A percentile compares a stretch with the other conserved stretches of the same genome.
phyloP scores from a whole-genome alignment of 2,113 vertebrate genomes.

The Myotis davidii region DNA sequence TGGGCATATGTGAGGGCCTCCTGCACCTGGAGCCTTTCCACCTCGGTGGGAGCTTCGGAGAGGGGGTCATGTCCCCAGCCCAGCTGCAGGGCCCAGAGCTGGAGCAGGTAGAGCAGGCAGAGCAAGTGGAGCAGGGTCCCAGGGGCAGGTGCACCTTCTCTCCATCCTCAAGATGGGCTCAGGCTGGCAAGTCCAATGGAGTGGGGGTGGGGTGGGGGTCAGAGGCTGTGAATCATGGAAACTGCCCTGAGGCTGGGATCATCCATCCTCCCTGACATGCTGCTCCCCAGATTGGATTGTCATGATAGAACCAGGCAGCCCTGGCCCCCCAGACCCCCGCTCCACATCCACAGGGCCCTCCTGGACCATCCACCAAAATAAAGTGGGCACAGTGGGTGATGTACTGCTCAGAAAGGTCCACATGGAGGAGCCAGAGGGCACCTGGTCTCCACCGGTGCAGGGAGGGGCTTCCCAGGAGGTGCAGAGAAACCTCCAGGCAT shows the following conservation, averaged over 20 bases:
- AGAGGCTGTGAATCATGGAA: neutral
- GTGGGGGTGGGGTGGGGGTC: too few species aligned
- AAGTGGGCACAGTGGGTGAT: neutral
- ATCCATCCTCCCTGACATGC: too few species aligned
- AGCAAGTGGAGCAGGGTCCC: neutral
- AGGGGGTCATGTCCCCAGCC: neutral
- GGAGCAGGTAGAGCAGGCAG: neutral
- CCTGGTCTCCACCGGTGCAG: neutral
- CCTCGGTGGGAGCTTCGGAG: neutral
- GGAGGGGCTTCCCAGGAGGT: neutral
- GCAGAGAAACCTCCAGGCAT: neutral
- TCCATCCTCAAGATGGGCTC: neutral
- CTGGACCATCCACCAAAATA: neutral
- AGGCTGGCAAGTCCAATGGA: neutral
- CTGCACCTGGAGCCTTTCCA: neutral
- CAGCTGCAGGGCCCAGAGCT: neutral
- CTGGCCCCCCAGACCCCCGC: neutral
- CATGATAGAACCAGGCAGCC: neutral
- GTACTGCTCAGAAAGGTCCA: neutral
- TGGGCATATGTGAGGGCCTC: neutral
- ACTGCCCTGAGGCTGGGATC: neutral
- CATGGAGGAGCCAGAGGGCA: slow-evolving; percentile 36
- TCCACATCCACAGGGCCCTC: rapidly evolving
- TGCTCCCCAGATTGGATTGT: neutral
- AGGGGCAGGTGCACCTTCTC: neutral